Conservation (phyloP, 2,113 vertebrate species). For the Amazona guildingii region DNA sequence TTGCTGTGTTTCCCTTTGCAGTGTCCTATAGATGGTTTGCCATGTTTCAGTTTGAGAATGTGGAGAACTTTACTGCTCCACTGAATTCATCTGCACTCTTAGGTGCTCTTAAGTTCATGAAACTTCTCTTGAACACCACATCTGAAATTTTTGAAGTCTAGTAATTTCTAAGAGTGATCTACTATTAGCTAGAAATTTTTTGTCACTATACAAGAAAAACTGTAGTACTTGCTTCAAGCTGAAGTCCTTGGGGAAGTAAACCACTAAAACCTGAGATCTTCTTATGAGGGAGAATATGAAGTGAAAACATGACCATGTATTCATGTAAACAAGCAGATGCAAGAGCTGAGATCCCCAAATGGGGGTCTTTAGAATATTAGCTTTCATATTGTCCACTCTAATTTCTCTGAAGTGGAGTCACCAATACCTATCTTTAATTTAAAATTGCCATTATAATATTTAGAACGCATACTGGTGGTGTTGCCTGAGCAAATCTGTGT, state of each 20-base stretch:
- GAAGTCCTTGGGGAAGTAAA: not conserved
- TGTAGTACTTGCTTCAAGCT: not conserved
- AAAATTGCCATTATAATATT: conserved; percentile 25
- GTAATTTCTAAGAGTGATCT: not conserved
- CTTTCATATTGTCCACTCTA: not conserved
- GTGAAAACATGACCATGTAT: not conserved
- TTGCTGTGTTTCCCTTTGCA: not conserved
- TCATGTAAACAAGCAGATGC: not conserved
- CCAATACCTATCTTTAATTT: not conserved
- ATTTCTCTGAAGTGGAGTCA: not conserved
- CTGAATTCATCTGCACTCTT: not conserved
- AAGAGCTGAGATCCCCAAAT: not conserved
- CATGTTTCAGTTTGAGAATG: not conserved
- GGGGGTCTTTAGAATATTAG: not conserved
- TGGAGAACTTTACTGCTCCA: not conserved
- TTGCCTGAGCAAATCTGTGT: conserved; percentile 39
- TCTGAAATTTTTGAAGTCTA: not conserved
- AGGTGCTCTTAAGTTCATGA: not conserved
- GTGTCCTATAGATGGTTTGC: not conserved
- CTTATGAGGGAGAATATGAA: not conserved
- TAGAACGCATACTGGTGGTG: conserved; percentile 17
- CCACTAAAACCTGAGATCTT: not conserved
- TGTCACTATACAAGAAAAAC: not conserved
- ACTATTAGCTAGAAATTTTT: not conserved
- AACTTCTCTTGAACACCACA: not conserved